Percentiles rank a stretch among this genome's conserved stretches.
Conservation (phyloP, 2,888 invertebrate genomes). For the Cacoxenus indagator region DNA sequence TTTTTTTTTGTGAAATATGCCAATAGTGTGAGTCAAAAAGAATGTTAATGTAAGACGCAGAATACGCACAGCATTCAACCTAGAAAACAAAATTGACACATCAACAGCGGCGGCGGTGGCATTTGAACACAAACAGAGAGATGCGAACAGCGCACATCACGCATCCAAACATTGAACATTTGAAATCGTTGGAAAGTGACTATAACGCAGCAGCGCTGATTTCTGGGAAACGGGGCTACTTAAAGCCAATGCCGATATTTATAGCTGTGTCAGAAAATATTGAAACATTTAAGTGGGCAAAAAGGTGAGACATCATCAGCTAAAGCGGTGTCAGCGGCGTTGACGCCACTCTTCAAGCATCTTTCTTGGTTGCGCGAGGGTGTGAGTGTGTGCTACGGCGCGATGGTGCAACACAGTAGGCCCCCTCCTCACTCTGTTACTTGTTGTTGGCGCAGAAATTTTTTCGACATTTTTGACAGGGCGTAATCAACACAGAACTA, state of each 20-base stretch:
- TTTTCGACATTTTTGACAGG: slow-evolving; percentile 16
- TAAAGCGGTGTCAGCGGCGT: not conserved
- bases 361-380: not conserved
- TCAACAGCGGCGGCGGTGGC: not conserved
- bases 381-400: no score
- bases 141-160: not conserved
- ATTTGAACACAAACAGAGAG: not conserved
- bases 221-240: slow-evolving; percentile 2
- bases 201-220: slow-evolving; percentile 2
- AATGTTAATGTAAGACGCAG: slow-evolving; percentile 21
- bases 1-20: slow-evolving; percentile 11
- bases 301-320: slow-evolving; percentile 1
- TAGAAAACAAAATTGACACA: slow-evolving; percentile 23
- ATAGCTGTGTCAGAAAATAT: slow-evolving; percentile 5
- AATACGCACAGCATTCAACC: not conserved
- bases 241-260: slow-evolving; percentile 11
- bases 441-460: not conserved
- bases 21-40: slow-evolving; percentile 11
- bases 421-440: not conserved
- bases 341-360: not conserved
- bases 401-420: not conserved
- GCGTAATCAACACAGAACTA: not conserved
- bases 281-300: slow-evolving; percentile 2
- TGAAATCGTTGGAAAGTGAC: not conserved
- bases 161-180: not conserved